Evolutionary conservation across 2,113 vertebrate genomes (phyloP).

Genomic region (Odocoileus virginianus): DNA sequence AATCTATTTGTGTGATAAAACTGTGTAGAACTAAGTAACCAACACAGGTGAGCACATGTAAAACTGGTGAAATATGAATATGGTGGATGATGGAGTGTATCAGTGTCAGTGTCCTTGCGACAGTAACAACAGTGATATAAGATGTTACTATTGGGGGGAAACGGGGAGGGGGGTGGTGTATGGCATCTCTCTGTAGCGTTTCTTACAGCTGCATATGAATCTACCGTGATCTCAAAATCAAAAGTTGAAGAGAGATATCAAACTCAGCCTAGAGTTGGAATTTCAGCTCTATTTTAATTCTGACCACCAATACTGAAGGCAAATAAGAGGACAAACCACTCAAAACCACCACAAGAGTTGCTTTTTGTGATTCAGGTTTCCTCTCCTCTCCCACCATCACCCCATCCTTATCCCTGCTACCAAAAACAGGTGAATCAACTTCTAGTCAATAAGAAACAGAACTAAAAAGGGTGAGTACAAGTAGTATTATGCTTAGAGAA

Average conservation of each 20-base stretch:
- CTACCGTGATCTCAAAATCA: neutral
- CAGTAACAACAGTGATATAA: neutral
- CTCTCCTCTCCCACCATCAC: neutral
- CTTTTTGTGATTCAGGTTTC: neutral
- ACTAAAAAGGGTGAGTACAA: neutral
- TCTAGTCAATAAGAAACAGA: neutral
- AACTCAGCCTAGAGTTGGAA: neutral
- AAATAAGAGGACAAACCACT: neutral
- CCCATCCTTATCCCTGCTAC: neutral
- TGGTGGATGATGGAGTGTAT: neutral
- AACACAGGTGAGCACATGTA: neutral
- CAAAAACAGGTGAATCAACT: neutral
- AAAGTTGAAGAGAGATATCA: neutral
- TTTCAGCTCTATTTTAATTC: neutral
- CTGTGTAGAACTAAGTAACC: neutral
- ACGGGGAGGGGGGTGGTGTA: no score
- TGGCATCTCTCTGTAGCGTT: neutral
- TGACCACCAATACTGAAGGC: neutral
- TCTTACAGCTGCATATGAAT: neutral
- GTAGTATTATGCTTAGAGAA: neutral
- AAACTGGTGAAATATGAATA: neutral
- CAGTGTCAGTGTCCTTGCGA: neutral
- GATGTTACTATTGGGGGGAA: neutral
- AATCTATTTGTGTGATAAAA: neutral
- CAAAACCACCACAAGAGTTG: neutral